phyloP scores from a whole-genome alignment of 2,113 vertebrate genomes.

The Semnopithecus entellus region DNA sequence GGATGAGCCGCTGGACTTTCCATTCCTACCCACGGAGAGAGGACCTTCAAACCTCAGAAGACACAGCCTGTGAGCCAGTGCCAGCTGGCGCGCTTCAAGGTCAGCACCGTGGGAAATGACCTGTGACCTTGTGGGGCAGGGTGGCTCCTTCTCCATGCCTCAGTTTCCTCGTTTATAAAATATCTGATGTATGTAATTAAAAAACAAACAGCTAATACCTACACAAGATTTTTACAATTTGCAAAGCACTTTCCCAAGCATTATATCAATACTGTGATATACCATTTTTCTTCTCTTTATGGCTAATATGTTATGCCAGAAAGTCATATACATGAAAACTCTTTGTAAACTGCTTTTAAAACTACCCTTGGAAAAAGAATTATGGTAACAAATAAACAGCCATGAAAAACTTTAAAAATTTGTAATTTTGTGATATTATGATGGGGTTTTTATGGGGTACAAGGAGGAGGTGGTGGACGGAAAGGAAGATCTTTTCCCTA shows the following conservation, averaged over 20 bases:
- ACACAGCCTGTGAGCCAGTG: neutral
- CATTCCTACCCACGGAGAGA: fast-evolving
- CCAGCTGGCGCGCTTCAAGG: neutral
- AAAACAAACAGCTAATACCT: neutral
- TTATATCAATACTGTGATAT: neutral
- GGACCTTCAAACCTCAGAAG: neutral
- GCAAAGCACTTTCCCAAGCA: neutral
- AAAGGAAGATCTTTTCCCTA: neutral
- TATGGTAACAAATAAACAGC: neutral
- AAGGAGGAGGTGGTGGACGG: fast-evolving
- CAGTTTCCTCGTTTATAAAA: neutral
- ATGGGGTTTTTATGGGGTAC: neutral
- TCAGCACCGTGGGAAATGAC: neutral
- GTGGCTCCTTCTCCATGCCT: fast-evolving
- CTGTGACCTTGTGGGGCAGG: neutral
- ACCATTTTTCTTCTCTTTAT: neutral
- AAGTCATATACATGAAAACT: neutral
- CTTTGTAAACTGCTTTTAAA: neutral
- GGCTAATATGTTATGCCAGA: neutral
- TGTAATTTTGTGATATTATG: neutral
- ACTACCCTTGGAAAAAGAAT: neutral
- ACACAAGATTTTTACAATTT: neutral
- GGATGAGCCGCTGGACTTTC: neutral
- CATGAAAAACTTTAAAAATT: neutral
- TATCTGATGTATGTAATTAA: neutral